Base-by-base conservation (phyloP, 2,888 invertebrate species). In the Tachystola acroxantha region DNA sequence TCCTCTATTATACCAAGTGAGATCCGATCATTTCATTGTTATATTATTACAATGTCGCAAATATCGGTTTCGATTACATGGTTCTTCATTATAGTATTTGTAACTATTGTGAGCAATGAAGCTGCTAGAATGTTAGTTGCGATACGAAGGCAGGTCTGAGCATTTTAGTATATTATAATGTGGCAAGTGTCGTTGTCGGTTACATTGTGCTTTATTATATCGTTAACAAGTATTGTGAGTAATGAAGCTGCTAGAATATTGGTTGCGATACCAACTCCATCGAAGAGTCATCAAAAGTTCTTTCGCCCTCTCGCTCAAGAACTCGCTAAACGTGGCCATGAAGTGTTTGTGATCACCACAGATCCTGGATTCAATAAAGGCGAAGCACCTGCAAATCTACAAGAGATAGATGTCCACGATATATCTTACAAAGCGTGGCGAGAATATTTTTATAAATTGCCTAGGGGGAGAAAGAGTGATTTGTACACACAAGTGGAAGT, bases 281-380 rank as follows among this genome's bases (percentile, higher is more conserved):
- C 82, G 0, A 65, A 80, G 22, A 88, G 87, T 36, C 88, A 88
- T 42, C 86, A 87, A 53, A 54, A 80, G 0, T 69, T 77, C 0
- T 84, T 69, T 34, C 60, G 74, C n/a, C 60, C 70, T 1, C 36
- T 88, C 1, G 68, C 68, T 7, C 57, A 67, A 1, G 79, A 78
- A 26, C 49, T 89, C 10, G 65, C 67, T 0, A 66, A 49, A 31
- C 60, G 76, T 10, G 88, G 87, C 0, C 88, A 89, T 38, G 65
- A 88, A 34, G 49, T 89, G 0, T 62, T 72, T 0, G 60, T 84
- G 0, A 46, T 86, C 1, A 85, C 88, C 1, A 36, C 88, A 14
- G 55, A 86, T 40, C 84, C 86, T 2, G 60, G 44, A 0, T 78
- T 60, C 14, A 42, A 55, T 0, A 54, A 65, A 40, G 71, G 53